Evolutionary conservation across 2,888 invertebrate genomes (phyloP).

Genomic region (Tigriopus californicus): DNA sequence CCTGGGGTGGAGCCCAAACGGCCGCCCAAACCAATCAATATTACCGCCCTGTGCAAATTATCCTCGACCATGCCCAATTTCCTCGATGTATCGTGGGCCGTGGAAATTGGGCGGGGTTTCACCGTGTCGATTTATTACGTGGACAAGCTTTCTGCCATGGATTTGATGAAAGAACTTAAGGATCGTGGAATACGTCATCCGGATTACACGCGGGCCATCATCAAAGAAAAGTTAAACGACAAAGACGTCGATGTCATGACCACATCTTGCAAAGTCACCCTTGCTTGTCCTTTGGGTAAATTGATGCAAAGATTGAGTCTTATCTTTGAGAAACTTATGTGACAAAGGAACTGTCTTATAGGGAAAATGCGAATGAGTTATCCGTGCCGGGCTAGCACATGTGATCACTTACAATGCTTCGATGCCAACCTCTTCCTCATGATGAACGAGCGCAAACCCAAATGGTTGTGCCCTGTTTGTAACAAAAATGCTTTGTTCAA

Average conservation of each 20-base stretch:
- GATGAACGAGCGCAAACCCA: conserved; percentile 97
- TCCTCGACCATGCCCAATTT: conserved; percentile 69
- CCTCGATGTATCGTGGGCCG: conserved; percentile 36
- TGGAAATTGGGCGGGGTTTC: conserved; percentile 1
- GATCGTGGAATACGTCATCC: conserved; percentile 11
- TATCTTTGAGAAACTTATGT: background rate
- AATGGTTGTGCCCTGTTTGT: conserved; percentile 97
- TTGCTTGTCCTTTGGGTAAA: conserved; percentile 15
- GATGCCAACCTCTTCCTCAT: conserved; percentile 83
- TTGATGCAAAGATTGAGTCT: background rate
- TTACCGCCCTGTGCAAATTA: conserved; percentile 65
- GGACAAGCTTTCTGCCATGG: conserved; percentile 6
- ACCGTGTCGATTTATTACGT: conserved; percentile 8
- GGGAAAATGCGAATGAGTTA: conserved; percentile 27
- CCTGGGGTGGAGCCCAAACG: conserved; percentile 91
- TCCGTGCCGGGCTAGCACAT: conserved; percentile 71
- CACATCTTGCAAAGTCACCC: conserved; percentile 49
- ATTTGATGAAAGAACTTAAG: conserved; percentile 3
- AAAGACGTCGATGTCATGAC: conserved; percentile 45
- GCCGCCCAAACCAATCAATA: conserved; percentile 86
- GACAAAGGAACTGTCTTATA: no score
- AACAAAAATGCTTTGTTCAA: conserved; percentile 78
- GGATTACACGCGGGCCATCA: conserved; percentile 10
- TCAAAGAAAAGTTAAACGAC: conserved; percentile 21
- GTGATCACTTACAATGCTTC: conserved; percentile 92